Evolutionary conservation across 2,797 vertebrate species (phyloP), one percentile per base, ranked within the genome.

Genomic region (Remorina albescens): DNA sequence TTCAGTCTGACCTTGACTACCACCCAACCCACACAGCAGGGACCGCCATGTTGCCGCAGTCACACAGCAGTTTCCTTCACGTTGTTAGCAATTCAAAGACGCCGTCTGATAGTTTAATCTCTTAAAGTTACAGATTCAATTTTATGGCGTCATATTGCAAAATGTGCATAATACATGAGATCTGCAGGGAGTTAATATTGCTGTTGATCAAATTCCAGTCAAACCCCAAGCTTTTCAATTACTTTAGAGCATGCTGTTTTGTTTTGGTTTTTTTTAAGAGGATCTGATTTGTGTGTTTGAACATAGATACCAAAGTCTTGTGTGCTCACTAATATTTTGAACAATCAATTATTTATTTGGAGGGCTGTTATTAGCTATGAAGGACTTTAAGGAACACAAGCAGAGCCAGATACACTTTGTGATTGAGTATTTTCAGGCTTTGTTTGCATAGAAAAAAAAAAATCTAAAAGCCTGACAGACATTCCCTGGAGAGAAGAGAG

Each of bases 1-100:
- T 81, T 76, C 67, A 77, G 23, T 11, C 5, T 68, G 68, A 83
- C 63, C 66, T 51, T 34, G 13, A 19, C 39, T 2, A 46, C 46
- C 8, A 30, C 56, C 58, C 47, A 39, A 44, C 36, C 2, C 2
- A 57, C 25, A 50, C 21, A 68, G 62, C 26, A 42, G 19, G 13
- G 9, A 71, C 8, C 16, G 6, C 15, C 4, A 32, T 8, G 8
- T 28, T 46, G 26, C 7, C 25, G 4, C 55, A 36, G 34, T 1
- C n/a, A 42, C 6, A 16, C 32, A 36, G 16, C 7, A 21, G 30
- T 21, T 44, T 11, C 2, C 13, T 18, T 8, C 8, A 56, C 26
- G 26, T 2, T 21, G 10, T 36, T 21, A 1, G 15, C 25, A 19
- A 19, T 26, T 55, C 6, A 61, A 66, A 77, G n/a, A 9, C 6